phyloP scores from a whole-genome alignment of 2,113 vertebrate genomes.

The Neolamprologus hecqui region DNA sequence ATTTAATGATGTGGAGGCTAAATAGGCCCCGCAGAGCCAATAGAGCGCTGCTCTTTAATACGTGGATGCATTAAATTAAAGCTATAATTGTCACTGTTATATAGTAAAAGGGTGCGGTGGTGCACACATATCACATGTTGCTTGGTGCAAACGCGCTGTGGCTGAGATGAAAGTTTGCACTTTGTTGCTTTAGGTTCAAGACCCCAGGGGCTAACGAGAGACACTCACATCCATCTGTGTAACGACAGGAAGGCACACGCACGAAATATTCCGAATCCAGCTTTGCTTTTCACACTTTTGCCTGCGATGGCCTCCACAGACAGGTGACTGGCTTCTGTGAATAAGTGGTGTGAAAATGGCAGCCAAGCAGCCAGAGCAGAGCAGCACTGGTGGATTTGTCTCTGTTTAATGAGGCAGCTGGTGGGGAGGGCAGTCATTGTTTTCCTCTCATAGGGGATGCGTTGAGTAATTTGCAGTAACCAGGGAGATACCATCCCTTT shows the following conservation, averaged over 20 bases:
- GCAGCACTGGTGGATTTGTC: constrained; percentile 9
- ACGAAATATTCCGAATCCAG: background rate
- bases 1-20: background rate
- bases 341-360: constrained; percentile 4
- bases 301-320: background rate
- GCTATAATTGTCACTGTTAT: background rate
- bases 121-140: background rate
- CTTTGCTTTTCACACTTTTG: background rate
- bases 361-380: background rate
- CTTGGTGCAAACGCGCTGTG: background rate
- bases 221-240: background rate
- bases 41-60: background rate
- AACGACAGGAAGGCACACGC: background rate
- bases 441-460: constrained; percentile 19
- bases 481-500: constrained; percentile 27
- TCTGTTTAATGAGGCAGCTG: constrained; percentile 37
- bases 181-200: background rate
- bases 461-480: constrained; percentile 24
- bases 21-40: background rate
- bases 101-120: background rate
- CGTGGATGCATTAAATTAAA: background rate
- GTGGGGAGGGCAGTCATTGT: constrained; percentile 17
- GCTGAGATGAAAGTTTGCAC: background rate
- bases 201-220: background rate
- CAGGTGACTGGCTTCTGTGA: background rate